Base-by-base conservation (phyloP, 1,140 invertebrate species). In the Tetranychus urticae region DNA sequence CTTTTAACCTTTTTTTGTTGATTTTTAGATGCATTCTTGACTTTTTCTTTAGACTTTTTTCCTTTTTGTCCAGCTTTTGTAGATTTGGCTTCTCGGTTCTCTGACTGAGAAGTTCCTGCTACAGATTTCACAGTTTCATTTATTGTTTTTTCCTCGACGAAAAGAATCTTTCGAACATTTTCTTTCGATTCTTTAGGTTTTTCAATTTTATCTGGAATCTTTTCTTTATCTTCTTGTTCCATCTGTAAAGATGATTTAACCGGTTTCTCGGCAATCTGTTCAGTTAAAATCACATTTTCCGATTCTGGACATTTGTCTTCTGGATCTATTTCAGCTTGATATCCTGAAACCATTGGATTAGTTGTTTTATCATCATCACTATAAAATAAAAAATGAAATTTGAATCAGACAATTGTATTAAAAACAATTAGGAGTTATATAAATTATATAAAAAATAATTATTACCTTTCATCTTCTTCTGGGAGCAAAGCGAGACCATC, bases 261-360 rank as follows among this genome's bases (percentile, higher is more conserved):
- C 10, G 50, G 50, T 23, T 52, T 33, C 8, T 8, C n/a, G 23
- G 23, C n/a, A 52, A 52, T 52, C 8, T 52, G n/a, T 52, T 33
- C 50, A 48, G 46, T 33, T 62, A 58, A 13, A 66, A 56, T 56
- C 10, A 56, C 36, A 56, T 56, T 36, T 35, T 56, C 33, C 36
- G 36, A 36, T 56, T 56, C 36, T 35, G 34, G 55, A 56, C 8
- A 39, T 33, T 66, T 61, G 62, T 83, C 81, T 47, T 82, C 80
- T 1, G 82, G 79, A 60, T 85, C 85, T 50, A 87, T 74, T 71
- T 93, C 88, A 71, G 90, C 88, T 71, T 88, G 83, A 64, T 86
- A 85, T 63, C 82, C 81, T 33, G 84, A 82, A 0, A 93, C 88
- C 69, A 88, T 76, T 36, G 88, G 88, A 78, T 92, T 91, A 8